phyloP scores from a whole-genome alignment of 2,113 vertebrate genomes.

The Pygoscelis antarcticus region DNA sequence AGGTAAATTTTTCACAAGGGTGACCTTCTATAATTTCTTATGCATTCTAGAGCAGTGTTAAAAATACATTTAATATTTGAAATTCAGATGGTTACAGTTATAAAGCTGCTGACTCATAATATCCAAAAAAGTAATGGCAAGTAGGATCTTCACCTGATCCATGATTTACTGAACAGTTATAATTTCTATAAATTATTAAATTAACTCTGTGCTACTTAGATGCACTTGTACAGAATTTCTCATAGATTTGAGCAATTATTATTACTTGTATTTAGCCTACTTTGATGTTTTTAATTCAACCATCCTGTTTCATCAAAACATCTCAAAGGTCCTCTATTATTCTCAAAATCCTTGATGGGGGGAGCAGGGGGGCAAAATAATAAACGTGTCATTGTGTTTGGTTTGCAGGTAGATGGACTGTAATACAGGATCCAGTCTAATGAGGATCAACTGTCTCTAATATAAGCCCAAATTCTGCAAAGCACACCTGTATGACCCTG shows the following conservation, averaged over 20 bases:
- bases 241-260: conserved; percentile 20
- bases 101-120: conserved; percentile 90
- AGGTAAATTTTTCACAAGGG: conserved; percentile 66
- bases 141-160: conserved; percentile 28
- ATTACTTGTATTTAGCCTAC: neutral
- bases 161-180: conserved; percentile 72
- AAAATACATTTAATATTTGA: conserved; percentile 90
- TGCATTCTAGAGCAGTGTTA: conserved; percentile 77
- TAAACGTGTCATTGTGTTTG: neutral
- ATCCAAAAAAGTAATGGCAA: conserved; percentile 73
- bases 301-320: neutral
- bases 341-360: neutral
- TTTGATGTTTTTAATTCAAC: neutral
- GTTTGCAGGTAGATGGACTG: neutral
- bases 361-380: neutral
- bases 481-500: neutral
- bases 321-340: neutral
- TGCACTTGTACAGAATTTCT: conserved; percentile 43
- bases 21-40: conserved; percentile 80
- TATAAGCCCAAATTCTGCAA: neutral
- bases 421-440: neutral
- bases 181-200: conserved; percentile 73
- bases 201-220: conserved; percentile 53
- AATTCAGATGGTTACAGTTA: conserved; percentile 87
- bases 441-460: neutral